Conservation (phyloP, 2,888 invertebrate species). For the Notocelia uddmanniana region DNA sequence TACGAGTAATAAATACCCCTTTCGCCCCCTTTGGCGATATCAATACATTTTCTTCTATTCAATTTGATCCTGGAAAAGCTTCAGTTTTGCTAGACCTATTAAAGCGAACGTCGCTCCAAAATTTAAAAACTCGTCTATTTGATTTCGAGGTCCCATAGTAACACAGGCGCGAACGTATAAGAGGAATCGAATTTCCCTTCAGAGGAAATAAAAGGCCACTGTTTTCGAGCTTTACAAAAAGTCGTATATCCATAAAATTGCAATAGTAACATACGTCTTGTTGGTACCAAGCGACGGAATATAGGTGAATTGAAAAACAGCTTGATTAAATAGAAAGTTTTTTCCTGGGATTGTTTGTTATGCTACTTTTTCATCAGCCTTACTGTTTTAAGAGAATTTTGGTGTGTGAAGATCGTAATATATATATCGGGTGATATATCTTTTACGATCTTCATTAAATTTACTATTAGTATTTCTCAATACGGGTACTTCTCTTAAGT, state of each 20-base stretch:
- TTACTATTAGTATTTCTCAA: too few species aligned
- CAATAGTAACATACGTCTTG: not conserved
- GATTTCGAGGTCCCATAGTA: slow-evolving; percentile 35
- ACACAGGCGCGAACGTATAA: slow-evolving; percentile 38
- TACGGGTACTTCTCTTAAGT: too few species aligned
- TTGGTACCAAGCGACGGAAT: not conserved
- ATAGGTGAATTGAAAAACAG: slow-evolving; percentile 44
- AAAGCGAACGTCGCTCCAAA: too few species aligned
- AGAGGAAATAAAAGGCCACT: slow-evolving; percentile 42
- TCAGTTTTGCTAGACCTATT: too few species aligned
- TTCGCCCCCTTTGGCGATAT: too few species aligned
- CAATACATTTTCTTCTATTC: too few species aligned
- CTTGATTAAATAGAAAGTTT: slow-evolving; percentile 44
- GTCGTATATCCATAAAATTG: not conserved
- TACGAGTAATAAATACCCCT: too few species aligned
- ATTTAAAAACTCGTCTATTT: slow-evolving; percentile 1
- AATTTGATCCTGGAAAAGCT: too few species aligned
- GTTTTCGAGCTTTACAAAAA: not conserved
- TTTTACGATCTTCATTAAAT: too few species aligned
- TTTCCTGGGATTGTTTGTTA: slow-evolving; percentile 30
- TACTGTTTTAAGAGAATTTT: not conserved
- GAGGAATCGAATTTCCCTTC: slow-evolving; percentile 36
- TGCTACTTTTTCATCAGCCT: slow-evolving; percentile 3
- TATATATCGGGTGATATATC: too few species aligned
- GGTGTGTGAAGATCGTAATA: not conserved